These are phyloP conservation scores for Coptodon rendalli DNA, from an alignment of 2,113 vertebrate species.

Conservation along the genomic window DNA sequence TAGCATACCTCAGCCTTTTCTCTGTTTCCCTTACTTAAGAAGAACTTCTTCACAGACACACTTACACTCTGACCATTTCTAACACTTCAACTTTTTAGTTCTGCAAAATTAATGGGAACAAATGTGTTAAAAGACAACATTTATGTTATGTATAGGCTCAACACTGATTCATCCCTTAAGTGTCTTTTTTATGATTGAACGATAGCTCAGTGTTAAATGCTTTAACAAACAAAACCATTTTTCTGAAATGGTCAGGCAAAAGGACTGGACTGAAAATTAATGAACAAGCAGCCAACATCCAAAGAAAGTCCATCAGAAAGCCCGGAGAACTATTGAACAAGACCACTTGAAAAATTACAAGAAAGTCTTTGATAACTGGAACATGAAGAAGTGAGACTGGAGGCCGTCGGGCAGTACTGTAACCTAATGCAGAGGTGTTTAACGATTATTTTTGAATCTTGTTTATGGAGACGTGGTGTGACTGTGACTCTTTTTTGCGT, in stretches of 20 bases:
- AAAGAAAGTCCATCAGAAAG: background rate
- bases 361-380: background rate
- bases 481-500: background rate
- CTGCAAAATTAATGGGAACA: background rate
- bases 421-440: background rate
- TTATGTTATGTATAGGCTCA: background rate
- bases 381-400: background rate
- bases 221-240: background rate
- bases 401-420: background rate
- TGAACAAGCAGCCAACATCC: background rate
- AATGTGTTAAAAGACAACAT: background rate
- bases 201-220: background rate
- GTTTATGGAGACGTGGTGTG: background rate
- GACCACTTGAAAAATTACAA: background rate
- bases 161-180: background rate
- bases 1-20: background rate
- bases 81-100: background rate
- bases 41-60: background rate
- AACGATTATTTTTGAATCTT: background rate
- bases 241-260: background rate
- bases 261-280: background rate
- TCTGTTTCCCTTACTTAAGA: background rate
- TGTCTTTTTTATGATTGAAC: background rate
- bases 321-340: background rate
- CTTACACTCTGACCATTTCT: background rate